Percentiles rank a stretch among this genome's conserved stretches.
Evolutionary conservation across 2,888 invertebrate species (phyloP).

Genomic region (Villa cingulata): DNA sequence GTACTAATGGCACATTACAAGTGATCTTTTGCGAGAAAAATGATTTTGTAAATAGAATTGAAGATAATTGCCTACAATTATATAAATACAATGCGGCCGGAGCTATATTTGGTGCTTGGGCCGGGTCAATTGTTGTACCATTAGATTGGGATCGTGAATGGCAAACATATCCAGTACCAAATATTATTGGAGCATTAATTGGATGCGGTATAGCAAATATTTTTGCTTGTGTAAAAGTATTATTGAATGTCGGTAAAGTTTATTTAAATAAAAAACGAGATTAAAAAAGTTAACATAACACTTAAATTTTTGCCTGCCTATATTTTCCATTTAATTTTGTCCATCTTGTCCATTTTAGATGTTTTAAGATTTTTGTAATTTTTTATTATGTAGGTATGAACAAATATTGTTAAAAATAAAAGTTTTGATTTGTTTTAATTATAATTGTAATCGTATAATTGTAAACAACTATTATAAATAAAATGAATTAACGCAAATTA

Average conservation of each 20-base stretch:
- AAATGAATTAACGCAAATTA: too few species aligned
- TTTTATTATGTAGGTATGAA: too few species aligned
- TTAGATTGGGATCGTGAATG: slow-evolving; percentile 78
- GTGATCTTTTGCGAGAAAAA: slow-evolving; percentile 34
- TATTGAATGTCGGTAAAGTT: slow-evolving; percentile 28
- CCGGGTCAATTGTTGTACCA: slow-evolving; percentile 66
- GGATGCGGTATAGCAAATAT: slow-evolving; percentile 43
- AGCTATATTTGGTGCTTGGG: slow-evolving; percentile 57
- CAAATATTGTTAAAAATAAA: too few species aligned
- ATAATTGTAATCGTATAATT: too few species aligned
- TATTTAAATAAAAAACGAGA: slow-evolving; percentile 27
- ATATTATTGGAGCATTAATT: slow-evolving; percentile 45
- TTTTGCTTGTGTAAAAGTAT: slow-evolving; percentile 29
- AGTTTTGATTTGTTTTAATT: too few species aligned
- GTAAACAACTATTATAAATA: too few species aligned
- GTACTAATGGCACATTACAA: slow-evolving; percentile 32
- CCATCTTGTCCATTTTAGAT: too few species aligned
- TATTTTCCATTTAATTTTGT: too few species aligned
- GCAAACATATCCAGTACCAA: slow-evolving; percentile 61
- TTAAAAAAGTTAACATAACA: too few species aligned
- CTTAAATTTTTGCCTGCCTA: too few species aligned
- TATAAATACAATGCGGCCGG: slow-evolving; percentile 34
- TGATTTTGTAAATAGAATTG: slow-evolving; percentile 29
- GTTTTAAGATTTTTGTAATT: too few species aligned
- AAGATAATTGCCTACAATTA: slow-evolving; percentile 30